Percentiles rank a stretch among this genome's conserved stretches.
Conservation (phyloP, 2,797 vertebrate genomes). For the Tokudaia tokunoshimensis region DNA sequence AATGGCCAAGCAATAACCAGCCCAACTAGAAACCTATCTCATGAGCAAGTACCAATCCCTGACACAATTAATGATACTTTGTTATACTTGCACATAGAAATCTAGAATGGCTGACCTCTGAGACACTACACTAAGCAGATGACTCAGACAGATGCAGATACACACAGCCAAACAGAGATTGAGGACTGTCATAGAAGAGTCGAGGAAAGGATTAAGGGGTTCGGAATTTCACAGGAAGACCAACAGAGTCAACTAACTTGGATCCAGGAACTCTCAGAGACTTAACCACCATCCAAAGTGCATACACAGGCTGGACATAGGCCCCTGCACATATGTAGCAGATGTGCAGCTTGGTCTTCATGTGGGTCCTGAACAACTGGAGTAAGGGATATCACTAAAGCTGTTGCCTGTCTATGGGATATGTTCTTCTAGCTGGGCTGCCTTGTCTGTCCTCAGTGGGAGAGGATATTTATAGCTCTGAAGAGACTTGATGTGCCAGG, state of each 20-base stretch:
- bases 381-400: neutral
- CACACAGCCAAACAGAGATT: neutral
- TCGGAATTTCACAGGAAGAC: neutral
- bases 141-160: neutral
- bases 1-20: no score
- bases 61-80: neutral
- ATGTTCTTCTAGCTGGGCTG: neutral
- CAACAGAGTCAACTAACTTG: neutral
- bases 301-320: neutral
- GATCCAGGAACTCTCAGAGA: neutral
- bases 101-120: neutral
- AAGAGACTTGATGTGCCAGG: neutral
- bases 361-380: neutral
- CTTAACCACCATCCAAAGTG: neutral
- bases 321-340: neutral
- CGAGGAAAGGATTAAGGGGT: neutral
- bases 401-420: neutral
- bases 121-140: neutral
- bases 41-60: neutral
- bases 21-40: neutral
- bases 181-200: neutral
- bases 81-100: neutral
- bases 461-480: neutral
- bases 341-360: neutral
- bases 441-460: neutral